Conservation (phyloP, 2,797 vertebrate species). For the Psittacula derbiana region DNA sequence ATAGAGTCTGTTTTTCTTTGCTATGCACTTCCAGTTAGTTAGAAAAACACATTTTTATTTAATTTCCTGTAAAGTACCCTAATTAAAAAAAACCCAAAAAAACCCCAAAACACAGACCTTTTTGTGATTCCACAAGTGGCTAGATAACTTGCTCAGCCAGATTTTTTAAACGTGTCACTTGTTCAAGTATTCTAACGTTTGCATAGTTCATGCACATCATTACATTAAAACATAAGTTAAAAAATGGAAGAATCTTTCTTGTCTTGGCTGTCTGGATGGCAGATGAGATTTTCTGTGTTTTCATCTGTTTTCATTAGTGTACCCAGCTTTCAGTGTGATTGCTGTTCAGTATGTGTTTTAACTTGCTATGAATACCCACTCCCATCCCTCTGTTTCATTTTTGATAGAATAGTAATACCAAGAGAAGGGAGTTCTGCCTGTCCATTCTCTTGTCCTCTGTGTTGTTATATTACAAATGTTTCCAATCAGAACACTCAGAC, state of each 20-base stretch:
- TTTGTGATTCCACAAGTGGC: not conserved
- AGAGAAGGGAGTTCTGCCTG: not conserved
- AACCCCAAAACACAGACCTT: not conserved
- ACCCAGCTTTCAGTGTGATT: not conserved
- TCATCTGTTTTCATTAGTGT: not conserved
- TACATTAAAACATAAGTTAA: not conserved
- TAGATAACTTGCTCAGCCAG: not conserved
- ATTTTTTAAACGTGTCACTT: not conserved
- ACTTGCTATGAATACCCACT: not conserved
- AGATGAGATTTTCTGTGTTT: not conserved
- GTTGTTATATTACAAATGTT: not conserved
- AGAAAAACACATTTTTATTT: slow-evolving; percentile 28
- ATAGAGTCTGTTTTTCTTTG: not conserved
- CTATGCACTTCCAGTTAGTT: not conserved
- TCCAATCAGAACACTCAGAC: not conserved
- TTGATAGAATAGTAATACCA: not conserved
- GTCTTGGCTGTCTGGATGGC: not conserved
- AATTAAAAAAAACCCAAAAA: not conserved
- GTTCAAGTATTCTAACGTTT: slow-evolving; percentile 13
- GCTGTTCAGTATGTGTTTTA: not conserved
- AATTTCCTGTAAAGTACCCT: slow-evolving; percentile 11
- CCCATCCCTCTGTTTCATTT: not conserved
- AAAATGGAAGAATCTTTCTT: not conserved
- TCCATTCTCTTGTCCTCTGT: not conserved
- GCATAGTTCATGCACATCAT: not conserved